Conservation (phyloP, 2,797 vertebrate species). For the Poecilia picta region DNA sequence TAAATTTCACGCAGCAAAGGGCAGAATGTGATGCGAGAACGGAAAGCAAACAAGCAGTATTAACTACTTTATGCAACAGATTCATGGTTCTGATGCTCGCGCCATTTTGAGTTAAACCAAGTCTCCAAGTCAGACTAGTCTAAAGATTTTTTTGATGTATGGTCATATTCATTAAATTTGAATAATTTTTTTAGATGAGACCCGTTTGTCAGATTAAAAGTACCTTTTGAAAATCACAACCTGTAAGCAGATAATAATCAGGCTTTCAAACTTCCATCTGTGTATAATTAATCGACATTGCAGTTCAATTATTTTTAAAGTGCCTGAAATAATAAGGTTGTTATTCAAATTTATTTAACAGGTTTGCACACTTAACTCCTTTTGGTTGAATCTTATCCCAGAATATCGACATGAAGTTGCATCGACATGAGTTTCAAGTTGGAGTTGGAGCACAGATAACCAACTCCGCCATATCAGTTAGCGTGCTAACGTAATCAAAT, state of each 20-base stretch:
- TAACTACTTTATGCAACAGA: conserved; percentile 46
- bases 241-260: too few relatives aligned
- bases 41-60: conserved; percentile 42
- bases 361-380: conserved; percentile 2
- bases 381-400: conserved; percentile 9
- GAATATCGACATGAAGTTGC: neutral
- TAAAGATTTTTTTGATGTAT: neutral
- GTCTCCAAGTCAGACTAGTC: conserved; percentile 1
- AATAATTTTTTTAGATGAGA: too few relatives aligned
- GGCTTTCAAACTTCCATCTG: too few relatives aligned
- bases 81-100: conserved; percentile 25
- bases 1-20: conserved; percentile 38
- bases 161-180: too few relatives aligned
- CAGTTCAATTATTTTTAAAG: too few relatives aligned
- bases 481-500: conserved; percentile 11
- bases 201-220: too few relatives aligned
- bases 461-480: conserved; percentile 18
- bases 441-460: conserved; percentile 13
- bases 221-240: too few relatives aligned
- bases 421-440: conserved; percentile 3
- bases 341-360: too few relatives aligned
- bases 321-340: too few relatives aligned
- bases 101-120: conserved; percentile 11
- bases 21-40: conserved; percentile 25
- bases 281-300: too few relatives aligned